Conservation (phyloP, 2,888 invertebrate genomes). For the Philonicus albiceps region DNA sequence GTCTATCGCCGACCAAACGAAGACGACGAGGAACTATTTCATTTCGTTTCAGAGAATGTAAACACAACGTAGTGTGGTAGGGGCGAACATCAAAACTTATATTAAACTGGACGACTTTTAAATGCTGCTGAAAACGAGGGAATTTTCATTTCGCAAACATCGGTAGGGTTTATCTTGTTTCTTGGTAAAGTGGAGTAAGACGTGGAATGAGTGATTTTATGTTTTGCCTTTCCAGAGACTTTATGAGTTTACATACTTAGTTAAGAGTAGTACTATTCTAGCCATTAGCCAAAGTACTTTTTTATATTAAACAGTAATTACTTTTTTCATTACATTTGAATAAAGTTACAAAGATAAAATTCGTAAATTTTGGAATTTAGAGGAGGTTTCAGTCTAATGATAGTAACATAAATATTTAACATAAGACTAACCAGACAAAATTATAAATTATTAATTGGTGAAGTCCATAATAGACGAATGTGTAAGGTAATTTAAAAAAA, state of each 20-base stretch:
- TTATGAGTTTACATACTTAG: not conserved
- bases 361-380: not conserved
- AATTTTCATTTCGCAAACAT: not conserved
- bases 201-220: not conserved
- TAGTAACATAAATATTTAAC: not conserved
- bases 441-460: not conserved
- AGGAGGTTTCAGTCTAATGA: not conserved
- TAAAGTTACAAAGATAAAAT: not conserved
- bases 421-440: not conserved
- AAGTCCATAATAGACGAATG: not conserved
- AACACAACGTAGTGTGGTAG: not conserved
- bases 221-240: not conserved
- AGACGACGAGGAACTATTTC: not conserved
- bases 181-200: not conserved
- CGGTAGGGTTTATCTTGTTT: not conserved
- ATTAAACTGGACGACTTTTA: not conserved
- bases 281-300: not conserved
- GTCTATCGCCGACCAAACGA: not conserved
- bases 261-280: not conserved
- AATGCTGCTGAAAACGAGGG: not conserved
- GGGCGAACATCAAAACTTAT: not conserved
- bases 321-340: not conserved
- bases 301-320: not conserved
- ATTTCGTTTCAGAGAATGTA: not conserved
- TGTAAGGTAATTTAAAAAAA: no score